Percentiles rank a stretch among this genome's conserved stretches.
Conservation (phyloP, 2,113 vertebrate species). For the Gopherus evgoodei region DNA sequence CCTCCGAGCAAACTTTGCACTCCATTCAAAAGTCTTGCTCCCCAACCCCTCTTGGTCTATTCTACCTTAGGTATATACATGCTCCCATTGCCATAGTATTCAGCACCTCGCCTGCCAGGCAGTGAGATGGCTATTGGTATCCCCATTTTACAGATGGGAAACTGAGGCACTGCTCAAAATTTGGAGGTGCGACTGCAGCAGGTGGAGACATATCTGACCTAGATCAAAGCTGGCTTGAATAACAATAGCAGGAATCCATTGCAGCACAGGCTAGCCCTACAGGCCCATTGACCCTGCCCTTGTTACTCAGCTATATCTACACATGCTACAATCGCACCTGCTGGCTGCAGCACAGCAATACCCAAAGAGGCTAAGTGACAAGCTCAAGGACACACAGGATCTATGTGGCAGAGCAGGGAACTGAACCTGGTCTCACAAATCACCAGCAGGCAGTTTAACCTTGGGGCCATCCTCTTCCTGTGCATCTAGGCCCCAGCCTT, state of each 20-base stretch:
- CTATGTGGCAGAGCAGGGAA: rapidly evolving
- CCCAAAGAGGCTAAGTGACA: neutral
- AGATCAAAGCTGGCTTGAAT: neutral
- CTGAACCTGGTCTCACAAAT: neutral
- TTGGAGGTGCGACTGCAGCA: neutral
- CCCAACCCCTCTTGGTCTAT: rapidly evolving
- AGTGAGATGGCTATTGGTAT: neutral
- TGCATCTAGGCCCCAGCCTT: neutral
- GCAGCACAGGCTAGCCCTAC: neutral
- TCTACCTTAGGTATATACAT: rapidly evolving
- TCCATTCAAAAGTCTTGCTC: neutral
- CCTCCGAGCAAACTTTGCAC: slow-evolving; percentile 4
- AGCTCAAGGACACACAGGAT: neutral
- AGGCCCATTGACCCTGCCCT: neutral
- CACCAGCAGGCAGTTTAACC: neutral
- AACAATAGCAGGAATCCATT: neutral
- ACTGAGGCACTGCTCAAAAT: rapidly evolving
- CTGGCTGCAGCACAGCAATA: neutral
- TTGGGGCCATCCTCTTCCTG: neutral
- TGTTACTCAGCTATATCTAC: neutral
- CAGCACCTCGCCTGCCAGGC: neutral
- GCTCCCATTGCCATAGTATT: rapidly evolving
- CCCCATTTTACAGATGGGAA: neutral
- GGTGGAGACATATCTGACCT: neutral
- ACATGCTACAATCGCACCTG: neutral